Evolutionary conservation across 2,797 vertebrate species (phyloP), one percentile per base, ranked within the genome.

Genomic region (Podarcis siculus): DNA sequence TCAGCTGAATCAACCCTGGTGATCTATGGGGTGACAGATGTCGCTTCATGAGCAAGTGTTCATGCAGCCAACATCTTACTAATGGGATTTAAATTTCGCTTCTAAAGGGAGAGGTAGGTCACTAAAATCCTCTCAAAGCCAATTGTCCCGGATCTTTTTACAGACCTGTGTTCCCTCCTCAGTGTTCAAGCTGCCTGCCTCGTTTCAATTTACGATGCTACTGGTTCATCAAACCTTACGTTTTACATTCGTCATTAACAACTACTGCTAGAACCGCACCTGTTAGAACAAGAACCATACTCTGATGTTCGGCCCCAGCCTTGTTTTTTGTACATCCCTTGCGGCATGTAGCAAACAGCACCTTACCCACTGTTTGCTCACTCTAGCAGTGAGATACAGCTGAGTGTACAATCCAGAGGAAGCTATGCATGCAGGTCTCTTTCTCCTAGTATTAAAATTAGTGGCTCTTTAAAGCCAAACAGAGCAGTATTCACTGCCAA

Each of bases 21-120:
- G 49, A 55, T 55, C 49, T 55, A 15, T 55, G 49, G 49, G 13
- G 49, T 55, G 49, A 55, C 49, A 55, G 49, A 55, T 55, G 45
- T 49, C 45, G 45, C 45, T 49, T 12, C 45, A 49, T 3, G 45
- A 49, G 10, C 45, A 21, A 21, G 58, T 79, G 27, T 37, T 19
- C 0, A 0, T 0, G 39, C 8, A 88, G 61, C 0, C 0, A 4
- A 0, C 75, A 37, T 80, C 87, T 72, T 4, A 0, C 21, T 8
- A 49, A 30, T 2, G 58, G 91, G 4, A 87, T 72, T 0, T 58
- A 19, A 85, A 81, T 8, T 82, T 81, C 66, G 89, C 15, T 85
- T 87, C 83, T 82, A 86, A 87, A 4, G 1, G 1, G 8, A 13
- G 2, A 85, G 0, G 37, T 45, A 0, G 32, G n/a, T 42, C 61